Evolutionary conservation across 2,113 vertebrate species (phyloP).

Genomic region (Microtus oregoni): DNA sequence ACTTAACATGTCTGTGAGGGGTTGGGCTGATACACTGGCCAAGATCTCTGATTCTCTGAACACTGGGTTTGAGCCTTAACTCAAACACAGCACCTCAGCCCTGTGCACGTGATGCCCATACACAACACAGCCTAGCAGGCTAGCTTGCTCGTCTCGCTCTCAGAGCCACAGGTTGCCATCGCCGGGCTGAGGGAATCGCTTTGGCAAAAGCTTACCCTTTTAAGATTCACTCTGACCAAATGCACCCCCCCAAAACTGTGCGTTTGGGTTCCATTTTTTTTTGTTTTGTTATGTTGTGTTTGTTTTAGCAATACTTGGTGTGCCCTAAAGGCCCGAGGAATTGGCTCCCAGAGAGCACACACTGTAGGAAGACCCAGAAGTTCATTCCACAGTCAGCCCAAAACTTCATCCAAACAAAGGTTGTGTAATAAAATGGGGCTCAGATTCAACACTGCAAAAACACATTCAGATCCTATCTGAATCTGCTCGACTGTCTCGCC

Average conservation of each 20-base stretch:
- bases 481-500: background rate
- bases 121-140: background rate
- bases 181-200: background rate
- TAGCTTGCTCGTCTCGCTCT: background rate
- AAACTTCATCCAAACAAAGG: conserved; percentile 47
- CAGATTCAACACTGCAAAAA: conserved; percentile 40
- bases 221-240: background rate
- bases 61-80: background rate
- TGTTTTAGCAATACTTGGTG: conserved; percentile 20
- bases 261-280: background rate
- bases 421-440: conserved; percentile 44
- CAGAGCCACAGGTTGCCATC: background rate
- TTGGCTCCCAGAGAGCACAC: conserved; percentile 21
- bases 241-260: background rate
- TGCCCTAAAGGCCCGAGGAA: background rate
- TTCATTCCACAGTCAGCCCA: background rate
- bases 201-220: background rate
- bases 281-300: background rate
- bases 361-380: background rate
- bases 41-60: background rate
- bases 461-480: background rate
- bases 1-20: background rate
- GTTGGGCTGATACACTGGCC: background rate
- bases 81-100: background rate
- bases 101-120: fast-evolving